Conservation (phyloP, 2,888 invertebrate species). For the Heliconius ethilla region DNA sequence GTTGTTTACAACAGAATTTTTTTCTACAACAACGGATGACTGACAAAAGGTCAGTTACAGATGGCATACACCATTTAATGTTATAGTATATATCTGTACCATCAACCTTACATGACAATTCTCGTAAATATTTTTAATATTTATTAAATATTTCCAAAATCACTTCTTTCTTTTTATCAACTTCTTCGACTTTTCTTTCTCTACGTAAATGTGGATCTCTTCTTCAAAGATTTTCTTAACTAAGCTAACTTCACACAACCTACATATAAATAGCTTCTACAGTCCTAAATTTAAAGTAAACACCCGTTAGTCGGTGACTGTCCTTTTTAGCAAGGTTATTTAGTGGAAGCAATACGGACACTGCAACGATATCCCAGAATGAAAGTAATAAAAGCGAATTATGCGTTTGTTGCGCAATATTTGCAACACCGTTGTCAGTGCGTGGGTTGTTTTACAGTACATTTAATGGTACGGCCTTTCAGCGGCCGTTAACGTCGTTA, state of each 20-base stretch:
- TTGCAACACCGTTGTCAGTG: conserved; percentile 32
- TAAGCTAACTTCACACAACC: not conserved
- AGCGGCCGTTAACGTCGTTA: conserved; percentile 29
- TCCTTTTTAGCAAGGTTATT: conserved; percentile 19
- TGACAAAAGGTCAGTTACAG: no score
- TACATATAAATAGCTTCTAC: not conserved
- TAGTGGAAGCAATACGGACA: conserved; percentile 17
- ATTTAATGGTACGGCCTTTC: conserved; percentile 35
- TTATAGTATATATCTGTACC: no score
- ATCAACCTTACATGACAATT: no score
- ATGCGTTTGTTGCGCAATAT: conserved; percentile 30
- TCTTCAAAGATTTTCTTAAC: not conserved
- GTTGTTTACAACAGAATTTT: no score
- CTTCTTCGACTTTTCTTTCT: no score
- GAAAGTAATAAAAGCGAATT: conserved; percentile 30
- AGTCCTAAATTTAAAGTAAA: conserved; percentile 4
- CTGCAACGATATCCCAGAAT: conserved; percentile 19
- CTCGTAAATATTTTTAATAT: no score
- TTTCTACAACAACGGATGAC: no score
- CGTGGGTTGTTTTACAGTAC: conserved; percentile 33
- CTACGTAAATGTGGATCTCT: no score
- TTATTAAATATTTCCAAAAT: no score
- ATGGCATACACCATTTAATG: no score
- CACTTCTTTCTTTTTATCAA: not conserved
- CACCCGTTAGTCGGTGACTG: conserved; percentile 7